Base-by-base conservation (phyloP, 2,888 invertebrate genomes). In the Pteria penguin region DNA sequence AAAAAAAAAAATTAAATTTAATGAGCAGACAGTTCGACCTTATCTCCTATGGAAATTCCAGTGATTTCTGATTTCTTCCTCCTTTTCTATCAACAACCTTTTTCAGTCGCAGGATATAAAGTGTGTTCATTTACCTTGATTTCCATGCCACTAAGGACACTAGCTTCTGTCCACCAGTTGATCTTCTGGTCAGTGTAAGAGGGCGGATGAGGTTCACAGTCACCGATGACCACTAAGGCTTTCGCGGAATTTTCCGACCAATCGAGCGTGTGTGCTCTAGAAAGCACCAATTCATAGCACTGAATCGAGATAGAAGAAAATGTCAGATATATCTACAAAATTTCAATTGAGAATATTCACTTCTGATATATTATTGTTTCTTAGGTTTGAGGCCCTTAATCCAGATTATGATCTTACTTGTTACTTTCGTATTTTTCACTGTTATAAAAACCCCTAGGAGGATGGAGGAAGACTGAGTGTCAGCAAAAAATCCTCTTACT, bases 171-270 rank as follows among this genome's bases (percentile, higher is more conserved):
- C 55, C 82, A 81, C 91, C 91, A 91, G 80, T 85, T 82, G 26
- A 90, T 80, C 4, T 81, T 68, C 74, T 88, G 88, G 78, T 89
- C 89, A 4, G 90, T 91, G 80, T 87, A 88, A 2, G 85, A 84
- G 1, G 83, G 83, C 60, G 82, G 80, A 72, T 90, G 90, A 18
- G 91, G 90, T 24, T 79, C 66, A 18, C 80, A 77, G 72, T 91
- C 91, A 5, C 90, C 91, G 54, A 91, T 90, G 68, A 91, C 84
- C 4, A 91, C 88, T 60, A 91, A 80, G 0, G 90, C 90, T 70
- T 90, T 90, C 45, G 89, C 90, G 0, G 90, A 89, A 58, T 88
- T 85, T 73, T 90, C 90, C 2, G 88, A 84, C 90, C 90, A 90
- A 79, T 90, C 90, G 55, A 90, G 54, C 22, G 82, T 82, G 58